phyloP scores from a whole-genome alignment of 1,140 invertebrate species.

The Drosophila kepulauana region DNA sequence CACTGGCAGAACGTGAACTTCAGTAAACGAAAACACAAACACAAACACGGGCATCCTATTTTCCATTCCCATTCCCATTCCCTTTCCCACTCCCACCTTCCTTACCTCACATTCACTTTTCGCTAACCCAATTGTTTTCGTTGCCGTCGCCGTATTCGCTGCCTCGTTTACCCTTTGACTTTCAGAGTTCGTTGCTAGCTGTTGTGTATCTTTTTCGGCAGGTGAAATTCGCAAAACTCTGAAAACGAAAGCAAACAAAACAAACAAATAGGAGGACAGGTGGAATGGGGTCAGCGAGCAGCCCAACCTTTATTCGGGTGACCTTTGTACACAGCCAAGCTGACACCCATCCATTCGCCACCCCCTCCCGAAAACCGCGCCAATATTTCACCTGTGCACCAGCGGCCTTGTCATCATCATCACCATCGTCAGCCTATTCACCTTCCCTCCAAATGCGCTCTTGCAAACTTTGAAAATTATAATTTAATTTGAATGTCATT shows the following conservation, averaged over 20 bases:
- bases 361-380: background rate
- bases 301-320: slow-evolving; percentile 52
- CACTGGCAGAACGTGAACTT: slow-evolving; percentile 58
- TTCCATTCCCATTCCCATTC: background rate
- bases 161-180: slow-evolving; percentile 76
- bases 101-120: slow-evolving; percentile 1
- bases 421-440: slow-evolving; percentile 22
- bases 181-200: slow-evolving; percentile 65
- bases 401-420: slow-evolving; percentile 71
- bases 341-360: slow-evolving; percentile 13
- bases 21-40: slow-evolving; percentile 66
- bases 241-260: slow-evolving; percentile 75
- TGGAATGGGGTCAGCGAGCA: slow-evolving; percentile 14
- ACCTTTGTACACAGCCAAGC: slow-evolving; percentile 51
- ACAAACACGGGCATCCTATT: slow-evolving; percentile 34
- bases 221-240: slow-evolving; percentile 68
- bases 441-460: slow-evolving; percentile 1
- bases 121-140: slow-evolving; percentile 47
- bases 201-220: slow-evolving; percentile 69
- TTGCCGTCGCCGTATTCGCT: slow-evolving; percentile 45
- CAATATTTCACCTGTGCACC: slow-evolving; percentile 56
- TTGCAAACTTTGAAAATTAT: slow-evolving; percentile 79
- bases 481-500: slow-evolving; percentile 83
- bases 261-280: slow-evolving; percentile 45
- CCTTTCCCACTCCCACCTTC: background rate